Evolutionary conservation across 92 coral and sea anemone genomes (phyloP).

Genomic region (Meandrina meandrites): DNA sequence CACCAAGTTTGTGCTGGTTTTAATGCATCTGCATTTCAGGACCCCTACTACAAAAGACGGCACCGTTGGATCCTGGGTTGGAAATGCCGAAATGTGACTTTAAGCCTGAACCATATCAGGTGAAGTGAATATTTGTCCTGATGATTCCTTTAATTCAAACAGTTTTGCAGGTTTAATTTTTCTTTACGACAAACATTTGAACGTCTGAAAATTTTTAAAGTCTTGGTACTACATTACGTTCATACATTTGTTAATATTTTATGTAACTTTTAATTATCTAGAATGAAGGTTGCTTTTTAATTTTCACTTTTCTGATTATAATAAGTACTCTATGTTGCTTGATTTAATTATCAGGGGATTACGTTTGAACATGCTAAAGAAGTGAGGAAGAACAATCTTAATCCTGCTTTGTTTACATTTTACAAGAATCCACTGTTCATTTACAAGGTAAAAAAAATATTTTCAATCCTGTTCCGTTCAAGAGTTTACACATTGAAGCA

Average conservation of each 20-base stretch:
- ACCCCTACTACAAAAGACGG: slow-evolving; percentile 37
- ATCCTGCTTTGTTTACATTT: slow-evolving; percentile 73
- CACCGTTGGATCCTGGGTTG: slow-evolving; percentile 42
- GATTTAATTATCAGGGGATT: slow-evolving; percentile 62
- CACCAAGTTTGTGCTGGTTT: too few species aligned
- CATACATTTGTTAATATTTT: too few species aligned
- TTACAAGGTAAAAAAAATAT: slow-evolving; percentile 61
- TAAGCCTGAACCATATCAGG: slow-evolving; percentile 86
- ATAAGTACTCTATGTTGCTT: not conserved
- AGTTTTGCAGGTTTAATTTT: too few species aligned
- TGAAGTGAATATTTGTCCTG: not conserved
- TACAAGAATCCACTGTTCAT: slow-evolving; percentile 86
- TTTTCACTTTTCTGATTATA: too few species aligned
- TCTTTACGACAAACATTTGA: too few species aligned
- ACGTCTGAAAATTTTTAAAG: too few species aligned
- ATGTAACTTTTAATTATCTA: too few species aligned
- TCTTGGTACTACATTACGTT: too few species aligned
- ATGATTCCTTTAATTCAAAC: too few species aligned
- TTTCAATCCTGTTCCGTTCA: too few species aligned
- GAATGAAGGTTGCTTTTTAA: too few species aligned
- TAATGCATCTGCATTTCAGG: slow-evolving; percentile 22
- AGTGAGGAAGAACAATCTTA: slow-evolving; percentile 72
- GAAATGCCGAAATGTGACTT: slow-evolving; percentile 93
- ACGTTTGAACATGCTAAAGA: slow-evolving; percentile 83
- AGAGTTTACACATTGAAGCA: too few species aligned